phyloP scores from a whole-genome alignment of 2,797 vertebrate species.

The Anguilla megastoma region DNA sequence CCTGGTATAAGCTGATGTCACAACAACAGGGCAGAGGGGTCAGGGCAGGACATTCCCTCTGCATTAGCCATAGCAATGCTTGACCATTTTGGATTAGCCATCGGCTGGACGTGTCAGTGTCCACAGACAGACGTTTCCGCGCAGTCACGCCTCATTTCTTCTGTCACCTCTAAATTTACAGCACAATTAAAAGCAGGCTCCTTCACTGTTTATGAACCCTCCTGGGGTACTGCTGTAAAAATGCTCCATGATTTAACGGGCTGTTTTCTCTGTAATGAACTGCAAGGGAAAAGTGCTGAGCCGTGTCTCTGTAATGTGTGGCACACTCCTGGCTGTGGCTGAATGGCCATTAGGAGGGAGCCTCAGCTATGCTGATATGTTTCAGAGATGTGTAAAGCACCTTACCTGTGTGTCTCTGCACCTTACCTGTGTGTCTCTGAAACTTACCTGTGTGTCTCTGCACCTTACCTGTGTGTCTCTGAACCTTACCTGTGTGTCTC shows the following conservation, averaged over 20 bases:
- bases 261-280: constrained; percentile 18
- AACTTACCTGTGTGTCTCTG: neutral
- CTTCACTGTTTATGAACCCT: neutral
- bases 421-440: neutral
- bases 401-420: neutral
- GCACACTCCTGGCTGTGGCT: neutral
- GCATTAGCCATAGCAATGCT: neutral
- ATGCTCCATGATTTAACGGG: constrained; percentile 8
- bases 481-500: neutral
- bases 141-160: neutral
- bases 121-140: neutral
- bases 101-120: neutral
- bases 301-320: neutral
- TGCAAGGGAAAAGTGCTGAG: neutral
- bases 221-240: constrained; percentile 19
- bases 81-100: neutral
- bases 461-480: neutral
- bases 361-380: neutral
- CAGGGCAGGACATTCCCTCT: neutral
- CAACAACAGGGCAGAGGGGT: neutral
- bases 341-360: neutral
- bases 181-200: constrained; percentile 15
- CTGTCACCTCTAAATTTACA: constrained; percentile 27
- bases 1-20: neutral
- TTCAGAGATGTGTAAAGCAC: neutral